Conservation (phyloP, 2,113 vertebrate species). For the Nanorana parkeri region DNA sequence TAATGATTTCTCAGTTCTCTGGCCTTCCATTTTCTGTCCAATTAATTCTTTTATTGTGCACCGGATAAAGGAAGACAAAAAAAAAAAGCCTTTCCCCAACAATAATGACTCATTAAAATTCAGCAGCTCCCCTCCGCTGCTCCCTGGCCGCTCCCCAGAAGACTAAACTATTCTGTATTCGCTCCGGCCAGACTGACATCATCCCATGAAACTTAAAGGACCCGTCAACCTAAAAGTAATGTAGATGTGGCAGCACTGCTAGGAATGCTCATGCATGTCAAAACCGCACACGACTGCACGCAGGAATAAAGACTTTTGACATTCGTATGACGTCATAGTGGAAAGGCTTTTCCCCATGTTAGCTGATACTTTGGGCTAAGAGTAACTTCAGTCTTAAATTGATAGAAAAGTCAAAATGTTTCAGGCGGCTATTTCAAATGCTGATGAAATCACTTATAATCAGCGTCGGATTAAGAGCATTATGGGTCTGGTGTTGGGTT, state of each 20-base stretch:
- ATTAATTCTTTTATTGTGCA: slow-evolving; percentile 98
- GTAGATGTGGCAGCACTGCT: no score
- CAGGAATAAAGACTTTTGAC: no score
- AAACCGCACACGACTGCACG: neutral
- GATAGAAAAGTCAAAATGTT: no score
- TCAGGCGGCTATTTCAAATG: no score
- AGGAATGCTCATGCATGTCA: neutral
- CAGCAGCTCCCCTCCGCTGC: slow-evolving; percentile 80
- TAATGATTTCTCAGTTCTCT: slow-evolving; percentile 95
- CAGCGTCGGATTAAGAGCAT: no score
- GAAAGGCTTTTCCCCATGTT: no score
- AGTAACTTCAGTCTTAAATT: no score
- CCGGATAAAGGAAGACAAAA: slow-evolving; percentile 97
- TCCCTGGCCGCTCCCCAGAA: slow-evolving; percentile 82
- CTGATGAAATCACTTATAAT: no score
- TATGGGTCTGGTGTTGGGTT: no score
- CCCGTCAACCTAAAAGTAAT: neutral
- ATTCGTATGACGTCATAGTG: no score
- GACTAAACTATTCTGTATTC: slow-evolving; percentile 79
- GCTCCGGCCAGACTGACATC: slow-evolving; percentile 70
- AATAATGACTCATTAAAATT: slow-evolving; percentile 99
- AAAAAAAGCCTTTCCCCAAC: slow-evolving; percentile 89
- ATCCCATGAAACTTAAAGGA: slow-evolving; percentile 52
- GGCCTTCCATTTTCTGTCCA: slow-evolving; percentile 98
- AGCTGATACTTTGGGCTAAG: no score